A percentile compares a stretch with the other conserved stretches of the same genome.
These are phyloP conservation scores for Isurus oxyrinchus DNA, from an alignment of 2,113 vertebrate genomes.

Conservation along the genomic window DNA sequence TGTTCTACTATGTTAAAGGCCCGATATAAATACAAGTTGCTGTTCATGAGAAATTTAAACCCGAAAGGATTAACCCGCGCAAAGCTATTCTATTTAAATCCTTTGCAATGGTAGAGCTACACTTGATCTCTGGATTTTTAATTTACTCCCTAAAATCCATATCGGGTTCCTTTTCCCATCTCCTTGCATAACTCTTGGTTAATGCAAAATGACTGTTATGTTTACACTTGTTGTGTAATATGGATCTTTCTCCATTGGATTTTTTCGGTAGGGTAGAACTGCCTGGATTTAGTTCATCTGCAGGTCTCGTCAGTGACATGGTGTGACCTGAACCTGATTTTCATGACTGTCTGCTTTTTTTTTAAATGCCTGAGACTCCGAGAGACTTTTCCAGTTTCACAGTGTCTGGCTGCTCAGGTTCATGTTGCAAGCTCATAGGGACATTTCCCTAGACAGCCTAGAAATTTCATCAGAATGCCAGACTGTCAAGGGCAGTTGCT, in stretches of 20 bases:
- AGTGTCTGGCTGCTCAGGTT: neutral
- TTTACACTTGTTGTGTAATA: neutral
- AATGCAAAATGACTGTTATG: neutral
- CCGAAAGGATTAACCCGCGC: too few relatives aligned
- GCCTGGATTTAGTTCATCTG: neutral
- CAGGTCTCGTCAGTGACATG: neutral
- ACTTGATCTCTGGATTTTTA: too few relatives aligned
- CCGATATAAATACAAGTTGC: too few relatives aligned
- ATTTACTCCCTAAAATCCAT: too few relatives aligned
- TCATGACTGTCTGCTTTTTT: neutral
- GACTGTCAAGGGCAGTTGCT: neutral
- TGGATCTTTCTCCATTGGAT: neutral
- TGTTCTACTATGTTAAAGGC: too few relatives aligned
- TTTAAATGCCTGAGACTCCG: neutral
- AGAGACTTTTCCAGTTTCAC: neutral
- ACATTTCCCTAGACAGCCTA: neutral
- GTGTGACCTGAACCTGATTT: neutral
- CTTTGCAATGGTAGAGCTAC: too few relatives aligned
- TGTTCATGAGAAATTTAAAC: too few relatives aligned
- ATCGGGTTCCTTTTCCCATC: too few relatives aligned
- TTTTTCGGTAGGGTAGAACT: neutral
- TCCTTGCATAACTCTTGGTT: neutral
- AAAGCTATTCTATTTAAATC: too few relatives aligned
- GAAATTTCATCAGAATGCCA: neutral
- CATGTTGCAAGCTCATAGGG: neutral